These are phyloP conservation scores for Stenotaenia linearis DNA, from an alignment of 2,888 invertebrate genomes.

Conservation along the genomic window DNA sequence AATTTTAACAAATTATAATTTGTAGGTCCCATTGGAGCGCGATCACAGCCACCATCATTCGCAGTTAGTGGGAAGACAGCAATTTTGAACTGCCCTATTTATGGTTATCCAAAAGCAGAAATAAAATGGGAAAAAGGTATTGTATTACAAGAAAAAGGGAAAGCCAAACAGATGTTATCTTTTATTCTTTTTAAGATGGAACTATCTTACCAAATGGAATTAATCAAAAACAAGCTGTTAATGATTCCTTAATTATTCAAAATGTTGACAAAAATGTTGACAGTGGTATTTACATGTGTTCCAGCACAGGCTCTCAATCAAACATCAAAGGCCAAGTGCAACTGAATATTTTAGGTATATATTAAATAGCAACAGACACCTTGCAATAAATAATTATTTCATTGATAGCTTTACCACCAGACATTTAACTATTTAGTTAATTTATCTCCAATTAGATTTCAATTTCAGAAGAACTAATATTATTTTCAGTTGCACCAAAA, in stretches of 20 bases:
- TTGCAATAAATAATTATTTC: background rate
- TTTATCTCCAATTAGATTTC: too few species aligned
- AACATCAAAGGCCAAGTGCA: background rate
- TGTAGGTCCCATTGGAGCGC: background rate
- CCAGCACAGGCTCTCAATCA: background rate
- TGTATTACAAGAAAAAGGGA: too few species aligned
- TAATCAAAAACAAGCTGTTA: background rate
- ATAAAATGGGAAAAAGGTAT: background rate
- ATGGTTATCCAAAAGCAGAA: background rate
- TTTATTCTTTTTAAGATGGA: background rate
- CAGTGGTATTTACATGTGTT: background rate
- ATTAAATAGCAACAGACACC: background rate
- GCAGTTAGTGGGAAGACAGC: background rate
- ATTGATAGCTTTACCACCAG: too few species aligned
- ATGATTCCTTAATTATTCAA: background rate
- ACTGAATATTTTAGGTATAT: background rate
- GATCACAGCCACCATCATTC: background rate
- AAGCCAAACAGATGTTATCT: too few species aligned
- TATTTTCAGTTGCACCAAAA: slow-evolving; percentile 13
- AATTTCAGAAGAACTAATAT: background rate
- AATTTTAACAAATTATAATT: background rate
- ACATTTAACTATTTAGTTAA: too few species aligned
- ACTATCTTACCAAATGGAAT: background rate
- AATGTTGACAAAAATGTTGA: background rate
- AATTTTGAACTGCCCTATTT: background rate